Conservation (phyloP, 2,797 vertebrate species). For the Pangasius djambal region DNA sequence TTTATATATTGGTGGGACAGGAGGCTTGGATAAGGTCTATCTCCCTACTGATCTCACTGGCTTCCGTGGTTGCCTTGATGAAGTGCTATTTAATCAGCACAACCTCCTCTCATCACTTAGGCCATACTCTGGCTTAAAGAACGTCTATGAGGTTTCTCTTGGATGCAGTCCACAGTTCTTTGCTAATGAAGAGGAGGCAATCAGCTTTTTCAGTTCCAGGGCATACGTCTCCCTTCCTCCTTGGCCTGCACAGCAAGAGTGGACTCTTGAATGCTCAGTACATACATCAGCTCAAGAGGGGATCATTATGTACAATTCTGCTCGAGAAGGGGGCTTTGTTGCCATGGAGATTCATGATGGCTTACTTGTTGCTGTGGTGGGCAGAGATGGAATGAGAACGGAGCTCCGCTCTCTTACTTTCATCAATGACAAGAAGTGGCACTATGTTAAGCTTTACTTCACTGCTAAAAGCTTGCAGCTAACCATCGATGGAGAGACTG, state of each 20-base stretch:
- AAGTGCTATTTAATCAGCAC: conserved; percentile 82
- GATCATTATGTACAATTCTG: conserved; percentile 85
- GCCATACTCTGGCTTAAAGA: conserved; percentile 83
- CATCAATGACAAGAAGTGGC: conserved; percentile 85
- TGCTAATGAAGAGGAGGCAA: conserved; percentile 81
- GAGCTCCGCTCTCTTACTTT: conserved; percentile 75
- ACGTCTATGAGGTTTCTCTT: conserved; percentile 84
- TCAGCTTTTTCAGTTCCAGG: conserved; percentile 92
- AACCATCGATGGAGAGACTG: conserved; percentile 77
- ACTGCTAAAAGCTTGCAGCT: conserved; percentile 79
- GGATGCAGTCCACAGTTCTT: conserved; percentile 91
- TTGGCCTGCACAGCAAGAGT: conserved; percentile 73
- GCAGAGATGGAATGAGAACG: conserved; percentile 74
- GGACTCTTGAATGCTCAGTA: conserved; percentile 77
- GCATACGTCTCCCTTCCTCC: conserved; percentile 83
- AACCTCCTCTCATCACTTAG: conserved; percentile 84
- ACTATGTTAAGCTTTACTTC: conserved; percentile 78
- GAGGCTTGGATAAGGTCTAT: conserved; percentile 77
- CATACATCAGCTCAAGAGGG: conserved; percentile 81
- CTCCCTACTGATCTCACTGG: conserved; percentile 64
- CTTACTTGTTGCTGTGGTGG: conserved; percentile 76
- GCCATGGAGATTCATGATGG: conserved; percentile 86
- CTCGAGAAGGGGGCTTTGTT: conserved; percentile 81
- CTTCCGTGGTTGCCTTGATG: conserved; percentile 87
- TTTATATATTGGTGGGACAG: conserved; percentile 82